Evolutionary conservation across 1,140 invertebrate genomes (phyloP).

Genomic region (Agrypnia vestita): DNA sequence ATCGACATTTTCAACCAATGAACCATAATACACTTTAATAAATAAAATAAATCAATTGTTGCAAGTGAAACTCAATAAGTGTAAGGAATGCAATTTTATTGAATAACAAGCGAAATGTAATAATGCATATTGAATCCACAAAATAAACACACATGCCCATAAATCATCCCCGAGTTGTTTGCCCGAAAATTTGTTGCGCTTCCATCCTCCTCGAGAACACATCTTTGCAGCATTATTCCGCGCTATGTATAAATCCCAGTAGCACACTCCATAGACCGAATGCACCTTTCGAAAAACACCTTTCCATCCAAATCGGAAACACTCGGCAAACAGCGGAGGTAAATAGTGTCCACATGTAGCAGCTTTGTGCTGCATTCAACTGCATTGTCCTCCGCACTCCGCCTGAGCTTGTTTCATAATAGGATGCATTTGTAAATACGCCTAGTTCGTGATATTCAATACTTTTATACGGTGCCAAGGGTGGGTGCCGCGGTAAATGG

Average conservation of each 20-base stretch:
- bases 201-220: slow-evolving; percentile 15
- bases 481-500: slow-evolving; percentile 6
- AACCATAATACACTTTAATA: too few species aligned
- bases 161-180: slow-evolving; percentile 20
- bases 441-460: slow-evolving; percentile 28
- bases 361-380: slow-evolving; percentile 28
- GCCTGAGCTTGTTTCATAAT: not conserved
- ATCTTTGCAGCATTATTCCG: slow-evolving; percentile 16
- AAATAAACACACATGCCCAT: slow-evolving; percentile 31
- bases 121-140: not conserved
- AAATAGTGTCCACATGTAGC: slow-evolving; percentile 24
- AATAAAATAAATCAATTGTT: too few species aligned
- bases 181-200: slow-evolving; percentile 20
- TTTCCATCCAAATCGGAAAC: slow-evolving; percentile 14
- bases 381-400: slow-evolving; percentile 23
- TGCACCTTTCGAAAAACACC: slow-evolving; percentile 32
- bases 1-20: too few species aligned
- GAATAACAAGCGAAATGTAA: too few species aligned
- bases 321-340: slow-evolving; percentile 1
- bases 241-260: slow-evolving; percentile 28
- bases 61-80: too few species aligned
- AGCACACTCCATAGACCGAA: slow-evolving; percentile 30
- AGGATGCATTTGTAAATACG: slow-evolving; percentile 37
- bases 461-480: slow-evolving; percentile 29
- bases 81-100: too few species aligned